These are phyloP conservation scores for Acanthurus tractus DNA, from an alignment of 2,797 vertebrate genomes.

Conservation along the genomic window DNA sequence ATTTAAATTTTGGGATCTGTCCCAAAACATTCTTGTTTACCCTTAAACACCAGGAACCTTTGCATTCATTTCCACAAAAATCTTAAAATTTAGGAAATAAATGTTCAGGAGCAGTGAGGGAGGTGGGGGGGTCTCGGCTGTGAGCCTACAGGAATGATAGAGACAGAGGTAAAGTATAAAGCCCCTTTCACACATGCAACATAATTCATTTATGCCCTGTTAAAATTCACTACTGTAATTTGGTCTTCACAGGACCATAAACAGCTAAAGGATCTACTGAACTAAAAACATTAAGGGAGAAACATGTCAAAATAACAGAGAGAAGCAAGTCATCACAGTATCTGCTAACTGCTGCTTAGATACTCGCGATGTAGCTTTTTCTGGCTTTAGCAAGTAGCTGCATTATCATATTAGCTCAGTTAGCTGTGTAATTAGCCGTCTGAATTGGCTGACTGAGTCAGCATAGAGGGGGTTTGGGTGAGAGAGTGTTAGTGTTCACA, in stretches of 20 bases:
- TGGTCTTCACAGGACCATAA: background rate
- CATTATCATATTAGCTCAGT: no score
- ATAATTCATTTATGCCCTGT: background rate
- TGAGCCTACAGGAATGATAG: conserved; percentile 21
- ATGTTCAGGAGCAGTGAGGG: conserved; percentile 1
- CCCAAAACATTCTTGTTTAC: background rate
- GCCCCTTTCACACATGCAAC: conserved; percentile 63
- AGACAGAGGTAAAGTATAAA: conserved; percentile 30
- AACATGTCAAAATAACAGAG: no score
- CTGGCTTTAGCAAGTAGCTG: no score
- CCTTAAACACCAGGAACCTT: conserved; percentile 8
- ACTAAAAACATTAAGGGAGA: background rate
- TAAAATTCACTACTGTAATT: conserved; percentile 5
- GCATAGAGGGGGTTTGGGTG: no score
- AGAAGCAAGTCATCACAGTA: no score
- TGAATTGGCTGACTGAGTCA: no score
- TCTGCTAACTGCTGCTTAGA: no score
- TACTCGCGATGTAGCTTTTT: no score
- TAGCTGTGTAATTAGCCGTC: no score
- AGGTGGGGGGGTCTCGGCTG: background rate
- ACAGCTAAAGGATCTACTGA: conserved; percentile 4
- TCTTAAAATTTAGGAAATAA: background rate
- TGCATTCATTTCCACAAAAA: conserved; percentile 29
- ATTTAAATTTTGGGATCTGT: conserved; percentile 6
- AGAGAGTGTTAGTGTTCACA: no score